Base-by-base conservation (phyloP, 2,888 invertebrate species). In the Magallana nippona region DNA sequence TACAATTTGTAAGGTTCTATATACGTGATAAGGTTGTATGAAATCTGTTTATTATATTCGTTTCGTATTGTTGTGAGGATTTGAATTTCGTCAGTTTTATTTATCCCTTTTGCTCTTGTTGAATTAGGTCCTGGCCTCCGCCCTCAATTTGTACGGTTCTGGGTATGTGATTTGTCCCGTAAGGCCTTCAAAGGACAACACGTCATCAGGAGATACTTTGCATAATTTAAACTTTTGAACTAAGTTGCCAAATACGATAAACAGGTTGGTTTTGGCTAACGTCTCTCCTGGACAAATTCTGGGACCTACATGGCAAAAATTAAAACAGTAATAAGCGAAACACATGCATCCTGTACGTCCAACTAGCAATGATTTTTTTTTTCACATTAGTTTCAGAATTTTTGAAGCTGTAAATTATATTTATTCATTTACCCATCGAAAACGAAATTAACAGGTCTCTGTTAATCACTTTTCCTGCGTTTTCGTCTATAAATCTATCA, bases 211-310 rank as follows among this genome's bases (percentile, higher is more conserved):
- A 1, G 82, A 77, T 19, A 78, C 60, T 55, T 82, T 84, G 5
- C 77, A 81, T 79, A 87, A 87, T 32, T 78, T 85, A 78, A 83
- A 83, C 15, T 44, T 55, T 55, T 85, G 85, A 15, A 85, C 15
- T 10, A 85, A 19, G 44, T 85, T 85, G n/a, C 83, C 32, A 55
- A 85, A 79, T 32, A 85, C 78, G n/a, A 83, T 78, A 27, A 85
- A 85, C 58, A 85, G 15, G 63, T 85, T 83, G 32, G 82, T 81
- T 57, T 63, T 85, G 1, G 85, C 85, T 13, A 85, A 55, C 0
- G 79, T 81, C 55, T 89, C 88, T 2, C 89, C 89, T 2, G 88
- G 27, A 83, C 81, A 81, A 58, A 77, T 55, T 58, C 85, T 32
- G 19, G 85, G 85, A 22, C 85, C 85, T 85, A 58, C n/a, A 80